Evolutionary conservation across 2,113 vertebrate species (phyloP).

Genomic region (Ciconia stormi): DNA sequence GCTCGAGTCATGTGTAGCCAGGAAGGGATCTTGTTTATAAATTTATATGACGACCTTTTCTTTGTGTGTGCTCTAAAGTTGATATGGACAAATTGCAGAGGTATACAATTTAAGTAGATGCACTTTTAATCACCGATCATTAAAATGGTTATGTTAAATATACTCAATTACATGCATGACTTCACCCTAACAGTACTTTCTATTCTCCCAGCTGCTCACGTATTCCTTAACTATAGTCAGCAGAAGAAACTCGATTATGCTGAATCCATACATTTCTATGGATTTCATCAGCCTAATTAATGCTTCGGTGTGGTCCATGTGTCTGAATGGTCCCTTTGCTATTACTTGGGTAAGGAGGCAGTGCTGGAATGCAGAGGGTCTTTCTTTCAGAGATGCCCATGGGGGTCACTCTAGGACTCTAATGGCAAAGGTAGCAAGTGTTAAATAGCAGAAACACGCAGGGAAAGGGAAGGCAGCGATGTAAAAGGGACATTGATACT

Average conservation of each 20-base stretch:
- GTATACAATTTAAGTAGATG: constrained; percentile 82
- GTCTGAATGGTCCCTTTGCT: constrained; percentile 76
- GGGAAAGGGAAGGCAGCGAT: constrained; percentile 26
- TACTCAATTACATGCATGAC: constrained; percentile 84
- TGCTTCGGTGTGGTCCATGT: constrained; percentile 82
- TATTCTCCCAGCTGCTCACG: constrained; percentile 80
- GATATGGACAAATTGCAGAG: constrained; percentile 79
- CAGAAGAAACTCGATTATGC: constrained; percentile 82
- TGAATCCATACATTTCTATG: constrained; percentile 83
- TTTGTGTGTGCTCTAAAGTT: constrained; percentile 74
- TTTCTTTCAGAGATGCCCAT: constrained; percentile 79
- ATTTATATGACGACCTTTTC: constrained; percentile 73
- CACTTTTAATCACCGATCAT: constrained; percentile 84
- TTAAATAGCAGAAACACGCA: constrained; percentile 53
- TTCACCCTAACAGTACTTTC: constrained; percentile 78
- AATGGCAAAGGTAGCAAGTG: constrained; percentile 60
- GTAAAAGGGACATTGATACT: constrained; percentile 49
- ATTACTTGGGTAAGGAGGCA: constrained; percentile 79
- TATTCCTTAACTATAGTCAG: constrained; percentile 79
- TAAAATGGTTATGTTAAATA: constrained; percentile 86
- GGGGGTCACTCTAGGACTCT: constrained; percentile 73
- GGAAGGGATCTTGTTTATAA: constrained; percentile 74
- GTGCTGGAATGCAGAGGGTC: constrained; percentile 85
- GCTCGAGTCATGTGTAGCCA: constrained; percentile 39
- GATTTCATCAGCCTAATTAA: constrained; percentile 88